Conservation (phyloP, 2,797 vertebrate species). For the Silurus lanzhouensis region DNA sequence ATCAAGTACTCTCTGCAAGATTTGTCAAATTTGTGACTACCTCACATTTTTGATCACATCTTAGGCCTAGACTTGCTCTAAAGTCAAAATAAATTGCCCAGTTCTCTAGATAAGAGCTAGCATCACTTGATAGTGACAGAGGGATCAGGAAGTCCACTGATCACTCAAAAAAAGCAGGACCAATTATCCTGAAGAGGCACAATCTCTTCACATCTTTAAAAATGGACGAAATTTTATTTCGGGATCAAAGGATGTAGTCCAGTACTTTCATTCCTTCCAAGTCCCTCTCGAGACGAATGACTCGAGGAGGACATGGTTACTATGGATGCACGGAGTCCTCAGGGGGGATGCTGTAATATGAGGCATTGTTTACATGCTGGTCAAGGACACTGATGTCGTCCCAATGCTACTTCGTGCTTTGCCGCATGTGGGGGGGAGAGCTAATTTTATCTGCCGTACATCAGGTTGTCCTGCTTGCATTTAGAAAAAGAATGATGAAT, state of each 20-base stretch:
- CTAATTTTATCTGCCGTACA: conserved; percentile 49
- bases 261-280: background rate
- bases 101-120: background rate
- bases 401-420: conserved; percentile 23
- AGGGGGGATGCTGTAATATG: conserved; percentile 49
- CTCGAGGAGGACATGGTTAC: conserved; percentile 44
- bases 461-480: conserved; percentile 27
- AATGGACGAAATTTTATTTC: background rate
- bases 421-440: conserved; percentile 6
- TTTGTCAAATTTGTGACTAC: background rate
- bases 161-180: background rate
- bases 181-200: background rate
- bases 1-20: background rate
- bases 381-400: conserved; percentile 52
- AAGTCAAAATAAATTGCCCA: background rate
- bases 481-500: conserved; percentile 30
- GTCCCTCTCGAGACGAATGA: background rate
- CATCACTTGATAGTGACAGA: background rate
- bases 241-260: background rate
- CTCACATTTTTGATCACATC: background rate
- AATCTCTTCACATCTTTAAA: background rate
- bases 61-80: too few relatives aligned
- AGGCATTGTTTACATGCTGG: conserved; percentile 57
- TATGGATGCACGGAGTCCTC: conserved; percentile 47
- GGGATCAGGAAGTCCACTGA: background rate